These are phyloP conservation scores for Rhizoglyphus robini DNA, from an alignment of 1,140 invertebrate species.

Conservation along the genomic window DNA sequence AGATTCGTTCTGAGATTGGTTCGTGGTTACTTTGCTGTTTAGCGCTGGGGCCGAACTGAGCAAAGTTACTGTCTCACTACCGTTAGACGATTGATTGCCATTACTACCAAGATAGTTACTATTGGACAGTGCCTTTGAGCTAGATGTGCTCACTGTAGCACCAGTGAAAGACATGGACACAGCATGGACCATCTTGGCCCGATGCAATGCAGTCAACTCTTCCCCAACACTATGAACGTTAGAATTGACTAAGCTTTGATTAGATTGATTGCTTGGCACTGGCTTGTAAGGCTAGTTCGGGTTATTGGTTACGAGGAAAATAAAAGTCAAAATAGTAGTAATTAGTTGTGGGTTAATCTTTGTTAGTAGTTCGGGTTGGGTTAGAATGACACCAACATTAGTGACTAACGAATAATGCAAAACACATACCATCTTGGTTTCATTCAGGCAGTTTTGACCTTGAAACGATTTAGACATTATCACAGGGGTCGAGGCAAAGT, in stretches of 20 bases:
- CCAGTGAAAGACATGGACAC: neutral
- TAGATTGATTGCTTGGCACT: conserved; percentile 1
- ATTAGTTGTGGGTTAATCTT: conserved; percentile 3
- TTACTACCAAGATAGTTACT: neutral
- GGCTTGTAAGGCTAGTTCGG: neutral
- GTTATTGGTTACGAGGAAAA: neutral
- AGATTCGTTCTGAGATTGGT: neutral
- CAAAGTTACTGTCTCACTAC: too few species aligned
- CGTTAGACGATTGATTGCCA: neutral
- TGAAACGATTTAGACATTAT: neutral
- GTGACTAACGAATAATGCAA: too few species aligned
- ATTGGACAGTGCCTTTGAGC: neutral
- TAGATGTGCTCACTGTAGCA: neutral
- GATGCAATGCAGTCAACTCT: neutral
- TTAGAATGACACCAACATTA: too few species aligned
- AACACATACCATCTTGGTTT: neutral
- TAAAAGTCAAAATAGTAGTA: neutral
- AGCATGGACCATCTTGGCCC: neutral
- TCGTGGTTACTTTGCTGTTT: too few species aligned
- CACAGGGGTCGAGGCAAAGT: conserved; percentile 2
- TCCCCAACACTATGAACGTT: conserved; percentile 14
- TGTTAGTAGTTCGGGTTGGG: too few species aligned
- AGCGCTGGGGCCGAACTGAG: too few species aligned
- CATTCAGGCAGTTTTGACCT: neutral
- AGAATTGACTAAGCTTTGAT: neutral